These are phyloP conservation scores for Monodelphis domestica DNA, from an alignment of 2,797 vertebrate genomes.

Conservation along the genomic window DNA sequence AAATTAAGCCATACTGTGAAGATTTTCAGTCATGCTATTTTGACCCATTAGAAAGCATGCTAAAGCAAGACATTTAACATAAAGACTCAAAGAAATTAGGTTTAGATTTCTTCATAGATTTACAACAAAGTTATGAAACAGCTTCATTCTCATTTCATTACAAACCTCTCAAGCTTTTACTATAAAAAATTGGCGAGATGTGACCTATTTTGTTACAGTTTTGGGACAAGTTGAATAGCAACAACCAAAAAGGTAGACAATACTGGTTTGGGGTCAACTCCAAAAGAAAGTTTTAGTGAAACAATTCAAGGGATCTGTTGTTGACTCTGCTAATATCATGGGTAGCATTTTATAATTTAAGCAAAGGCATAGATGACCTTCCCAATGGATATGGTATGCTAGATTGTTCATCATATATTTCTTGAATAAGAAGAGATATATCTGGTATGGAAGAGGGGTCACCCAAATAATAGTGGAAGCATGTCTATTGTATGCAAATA, in stretches of 20 bases:
- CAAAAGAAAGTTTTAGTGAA: not conserved
- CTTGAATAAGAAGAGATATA: not conserved
- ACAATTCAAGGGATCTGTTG: not conserved
- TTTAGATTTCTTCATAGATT: not conserved
- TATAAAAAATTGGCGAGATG: not conserved
- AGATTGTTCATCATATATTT: no score
- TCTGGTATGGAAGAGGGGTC: not conserved
- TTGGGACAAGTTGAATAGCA: not conserved
- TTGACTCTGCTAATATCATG: not conserved
- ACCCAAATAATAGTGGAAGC: not conserved
- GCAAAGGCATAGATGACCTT: not conserved
- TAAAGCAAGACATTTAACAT: not conserved
- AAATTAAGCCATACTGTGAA: not conserved
- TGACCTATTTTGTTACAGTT: not conserved
- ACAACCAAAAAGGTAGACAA: not conserved
- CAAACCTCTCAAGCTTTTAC: not conserved
- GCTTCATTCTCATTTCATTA: not conserved
- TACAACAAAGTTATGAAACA: not conserved
- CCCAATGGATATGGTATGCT: no score
- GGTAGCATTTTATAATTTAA: not conserved
- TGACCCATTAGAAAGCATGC: not conserved
- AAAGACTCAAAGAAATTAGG: not conserved
- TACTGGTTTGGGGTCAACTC: not conserved
- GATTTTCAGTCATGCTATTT: not conserved
- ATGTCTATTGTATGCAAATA: not conserved